Conservation (phyloP, 1,140 invertebrate species). For the Tetramorium parvispinum region DNA sequence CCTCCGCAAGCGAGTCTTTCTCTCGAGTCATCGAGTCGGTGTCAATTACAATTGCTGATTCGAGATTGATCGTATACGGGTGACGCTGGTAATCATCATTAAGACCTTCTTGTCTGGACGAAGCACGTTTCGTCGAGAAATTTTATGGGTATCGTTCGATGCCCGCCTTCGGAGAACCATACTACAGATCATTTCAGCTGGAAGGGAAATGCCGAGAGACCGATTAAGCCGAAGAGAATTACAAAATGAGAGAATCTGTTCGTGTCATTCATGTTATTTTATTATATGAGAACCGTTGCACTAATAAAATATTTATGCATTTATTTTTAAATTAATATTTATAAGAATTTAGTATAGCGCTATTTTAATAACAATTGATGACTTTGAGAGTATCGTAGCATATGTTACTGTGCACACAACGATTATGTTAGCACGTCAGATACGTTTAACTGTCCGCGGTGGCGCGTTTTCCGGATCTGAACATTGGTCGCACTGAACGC, state of each 20-base stretch:
- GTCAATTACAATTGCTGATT: slow-evolving; percentile 72
- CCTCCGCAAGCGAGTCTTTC: neutral
- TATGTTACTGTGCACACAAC: neutral
- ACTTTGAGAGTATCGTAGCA: neutral
- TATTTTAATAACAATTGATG: neutral
- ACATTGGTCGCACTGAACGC: slow-evolving; percentile 45
- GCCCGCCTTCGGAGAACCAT: slow-evolving; percentile 62
- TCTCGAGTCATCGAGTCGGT: slow-evolving; percentile 58
- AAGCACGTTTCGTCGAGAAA: slow-evolving; percentile 28
- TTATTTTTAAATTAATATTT: neutral
- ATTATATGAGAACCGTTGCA: neutral
- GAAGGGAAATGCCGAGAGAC: slow-evolving; percentile 48
- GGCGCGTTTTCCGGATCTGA: slow-evolving; percentile 34
- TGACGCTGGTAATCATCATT: slow-evolving; percentile 41
- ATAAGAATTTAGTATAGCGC: neutral
- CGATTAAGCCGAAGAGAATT: slow-evolving; percentile 60
- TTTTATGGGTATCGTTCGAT: slow-evolving; percentile 61
- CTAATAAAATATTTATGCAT: neutral
- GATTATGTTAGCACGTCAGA: slow-evolving; percentile 3
- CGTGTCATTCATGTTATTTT: neutral
- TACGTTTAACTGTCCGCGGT: slow-evolving; percentile 13
- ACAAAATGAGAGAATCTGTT: neutral
- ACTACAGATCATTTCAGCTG: slow-evolving; percentile 63
- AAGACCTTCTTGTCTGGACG: slow-evolving; percentile 16
- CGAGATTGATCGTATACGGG: slow-evolving; percentile 75